Base-by-base conservation (phyloP, 2,797 vertebrate genomes). In the Manis crassicaudata region DNA sequence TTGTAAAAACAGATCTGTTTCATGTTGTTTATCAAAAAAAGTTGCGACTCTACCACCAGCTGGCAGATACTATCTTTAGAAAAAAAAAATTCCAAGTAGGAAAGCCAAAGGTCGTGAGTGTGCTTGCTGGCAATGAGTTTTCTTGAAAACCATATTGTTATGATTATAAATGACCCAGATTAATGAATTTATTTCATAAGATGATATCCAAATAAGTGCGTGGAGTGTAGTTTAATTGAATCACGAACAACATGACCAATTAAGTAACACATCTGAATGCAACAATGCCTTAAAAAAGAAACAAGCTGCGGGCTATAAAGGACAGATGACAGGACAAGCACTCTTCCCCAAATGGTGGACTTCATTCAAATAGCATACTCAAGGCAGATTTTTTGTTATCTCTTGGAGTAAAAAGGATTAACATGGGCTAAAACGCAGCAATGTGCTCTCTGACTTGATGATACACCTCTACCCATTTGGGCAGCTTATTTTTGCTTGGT, bases 171-270 rank as follows among this genome's bases (percentile, higher is more conserved):
- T 40, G 63, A 84, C 56, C 54, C 50, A 84, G 40, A 86, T 63
- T 46, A 92, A 46, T 85, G 35, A 79, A 58, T 70, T 88, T 90
- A 88, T 83, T 92, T 96, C 46, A 27, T 68, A 88, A 94, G 63
- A 91, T 43, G 32, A 67, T 60, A 91, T 63, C 27, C 68, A 58
- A 81, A 85, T 86, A 96, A 50, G 60, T 43, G 27, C 10, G 32
- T 88, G 58, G 9, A 95, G 10, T 50, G 0, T 16, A 88, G n/a
- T 23, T 40, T 17, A 56, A 52, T n/a, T 56, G 32, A 95, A 58
- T 80, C 68, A 85, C 81, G 27, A 88, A 86, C 11, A 73, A 17
- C n/a, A 65, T 50, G 43, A 88, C 40, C 80, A 72, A 81, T 32
- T 80, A 92, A 96, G 84, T 40, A 82, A 90, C 5, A 54, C 63